These are phyloP conservation scores for Pristionchus maxplancki DNA, from an alignment of 2,888 invertebrate genomes.

Conservation along the genomic window DNA sequence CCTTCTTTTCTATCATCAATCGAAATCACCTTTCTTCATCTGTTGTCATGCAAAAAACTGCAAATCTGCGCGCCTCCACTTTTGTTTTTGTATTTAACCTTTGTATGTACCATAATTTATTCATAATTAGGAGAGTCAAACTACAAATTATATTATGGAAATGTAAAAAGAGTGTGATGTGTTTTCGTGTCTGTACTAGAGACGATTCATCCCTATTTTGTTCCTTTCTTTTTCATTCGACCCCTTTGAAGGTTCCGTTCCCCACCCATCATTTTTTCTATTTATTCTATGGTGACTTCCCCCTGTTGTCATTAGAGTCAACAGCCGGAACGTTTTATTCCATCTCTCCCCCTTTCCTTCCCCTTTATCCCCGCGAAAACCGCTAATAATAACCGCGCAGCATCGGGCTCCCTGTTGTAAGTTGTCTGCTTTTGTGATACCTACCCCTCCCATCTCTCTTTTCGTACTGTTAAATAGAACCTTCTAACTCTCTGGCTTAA, in stretches of 20 bases:
- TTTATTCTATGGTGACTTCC: background rate
- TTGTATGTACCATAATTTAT: constrained; percentile 49
- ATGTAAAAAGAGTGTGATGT: constrained; percentile 35
- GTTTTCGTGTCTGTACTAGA: background rate
- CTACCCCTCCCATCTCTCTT: constrained; percentile 12
- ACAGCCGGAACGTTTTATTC: constrained; percentile 32
- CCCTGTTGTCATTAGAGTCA: constrained; percentile 29
- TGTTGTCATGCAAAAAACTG: constrained; percentile 8
- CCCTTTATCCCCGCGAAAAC: constrained; percentile 21
- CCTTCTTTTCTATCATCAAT: constrained; percentile 7
- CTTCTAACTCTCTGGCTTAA: constrained; percentile 19
- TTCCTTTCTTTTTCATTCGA: background rate
- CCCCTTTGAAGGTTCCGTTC: constrained; percentile 12
- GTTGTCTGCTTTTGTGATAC: constrained; percentile 44
- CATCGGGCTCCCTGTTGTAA: constrained; percentile 48
- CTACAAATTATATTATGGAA: constrained; percentile 42
- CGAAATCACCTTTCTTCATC: constrained; percentile 41
- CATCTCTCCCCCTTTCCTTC: constrained; percentile 14
- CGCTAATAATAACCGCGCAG: constrained; percentile 45
- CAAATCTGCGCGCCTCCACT: constrained; percentile 21
- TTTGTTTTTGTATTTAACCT: constrained; percentile 30
- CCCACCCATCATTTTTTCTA: background rate
- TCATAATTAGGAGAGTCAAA: constrained; percentile 43
- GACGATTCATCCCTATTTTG: background rate
- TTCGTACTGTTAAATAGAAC: constrained; percentile 13